These are phyloP conservation scores for Chelmon rostratus DNA, from an alignment of 2,797 vertebrate species.

Conservation along the genomic window DNA sequence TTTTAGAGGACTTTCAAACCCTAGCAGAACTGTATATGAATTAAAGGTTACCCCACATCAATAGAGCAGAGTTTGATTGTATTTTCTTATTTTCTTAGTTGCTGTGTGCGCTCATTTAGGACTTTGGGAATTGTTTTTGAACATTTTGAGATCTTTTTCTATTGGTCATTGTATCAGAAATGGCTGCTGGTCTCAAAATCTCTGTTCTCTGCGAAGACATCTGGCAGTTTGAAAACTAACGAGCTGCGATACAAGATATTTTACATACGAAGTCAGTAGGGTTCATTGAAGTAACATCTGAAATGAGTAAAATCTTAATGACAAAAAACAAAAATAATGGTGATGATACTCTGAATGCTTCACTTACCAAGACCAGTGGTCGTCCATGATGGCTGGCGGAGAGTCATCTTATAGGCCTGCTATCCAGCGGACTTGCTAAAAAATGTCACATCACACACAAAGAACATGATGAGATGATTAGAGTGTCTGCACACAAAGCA, in stretches of 20 bases:
- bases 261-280: constrained; percentile 9
- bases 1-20: constrained; percentile 14
- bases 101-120: background rate
- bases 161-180: background rate
- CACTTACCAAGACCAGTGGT: background rate
- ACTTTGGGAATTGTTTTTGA: background rate
- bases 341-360: background rate
- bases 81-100: too few relatives aligned
- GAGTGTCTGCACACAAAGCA: background rate
- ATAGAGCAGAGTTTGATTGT: background rate
- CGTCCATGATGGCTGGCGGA: background rate
- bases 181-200: constrained; percentile 13
- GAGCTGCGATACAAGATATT: constrained; percentile 17
- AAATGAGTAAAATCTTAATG: background rate
- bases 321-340: background rate
- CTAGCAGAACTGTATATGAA: background rate
- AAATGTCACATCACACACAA: background rate
- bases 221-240: background rate
- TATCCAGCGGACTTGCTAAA: background rate
- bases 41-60: background rate
- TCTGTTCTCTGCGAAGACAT: background rate
- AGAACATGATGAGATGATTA: background rate
- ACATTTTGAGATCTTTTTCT: background rate
- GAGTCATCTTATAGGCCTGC: background rate
- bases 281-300: background rate